Evolutionary conservation across 2,888 invertebrate genomes (phyloP), one percentile per base, ranked within the genome.

Genomic region (Stenoptilia bipunctidactyla): DNA sequence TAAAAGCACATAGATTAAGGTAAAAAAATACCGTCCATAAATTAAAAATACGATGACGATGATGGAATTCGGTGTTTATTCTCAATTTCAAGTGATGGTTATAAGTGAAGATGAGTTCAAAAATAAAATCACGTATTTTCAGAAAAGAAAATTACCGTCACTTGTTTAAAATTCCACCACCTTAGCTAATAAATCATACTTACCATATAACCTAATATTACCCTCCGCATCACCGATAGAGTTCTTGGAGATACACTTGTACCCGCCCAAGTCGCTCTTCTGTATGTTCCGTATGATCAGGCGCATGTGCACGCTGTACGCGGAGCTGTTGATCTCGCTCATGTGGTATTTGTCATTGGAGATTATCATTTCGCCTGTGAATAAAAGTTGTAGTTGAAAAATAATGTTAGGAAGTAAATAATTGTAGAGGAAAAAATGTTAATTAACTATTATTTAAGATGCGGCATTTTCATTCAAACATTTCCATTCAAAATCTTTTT

Each of bases 161-260:
- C 1, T 12, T 5, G 34, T 34, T 2, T n/a, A 13, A 34, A 13
- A 13, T 10, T 34, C 9, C 9, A 27, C 9, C 9, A 8, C 27
- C 5, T 27, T 8, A n/a, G n/a, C n/a, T n/a, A n/a, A 13, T 13
- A 13, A 13, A 27, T 13, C 2, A 15, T 12, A 83, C 91, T 89
- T 74, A 95, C 95, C 93, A 68, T 95, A 94, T 50, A 95, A 86
- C 55, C 94, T 88, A 58, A 95, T 95, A 65, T 91, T 93, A 44
- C 94, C 94, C 67, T 94, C 94, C 10, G 95, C 93, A 56, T 93
- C 94, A 1, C 95, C 96, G 58, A 96, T 93, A 46, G 94, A 94
- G 76, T 96, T 96, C 77, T 95, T 94, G 39, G 94, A 94, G 59
- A 94, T 93, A 80, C 95, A 96, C 66, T 93, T 94, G 85, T 95